Evolutionary conservation across 2,888 invertebrate genomes (phyloP).

Genomic region (Andrena marginata): DNA sequence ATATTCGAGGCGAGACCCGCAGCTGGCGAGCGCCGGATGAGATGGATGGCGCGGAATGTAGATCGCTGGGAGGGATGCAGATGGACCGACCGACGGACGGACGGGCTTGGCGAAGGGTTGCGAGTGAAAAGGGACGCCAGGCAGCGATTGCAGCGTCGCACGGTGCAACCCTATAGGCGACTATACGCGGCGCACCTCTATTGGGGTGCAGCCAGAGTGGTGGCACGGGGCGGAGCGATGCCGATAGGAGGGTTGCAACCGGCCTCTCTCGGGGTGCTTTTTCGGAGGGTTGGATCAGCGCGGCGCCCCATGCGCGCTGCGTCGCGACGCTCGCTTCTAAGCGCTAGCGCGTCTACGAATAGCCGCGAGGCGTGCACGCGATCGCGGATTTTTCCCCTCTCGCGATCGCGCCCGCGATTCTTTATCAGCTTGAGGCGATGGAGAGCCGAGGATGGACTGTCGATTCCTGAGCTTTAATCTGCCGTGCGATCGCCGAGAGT

Average conservation of each 20-base stretch:
- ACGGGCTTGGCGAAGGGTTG: constrained; percentile 62
- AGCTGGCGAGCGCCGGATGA: constrained; percentile 61
- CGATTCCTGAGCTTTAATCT: no score
- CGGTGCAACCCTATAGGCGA: constrained; percentile 72
- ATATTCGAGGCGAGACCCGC: constrained; percentile 62
- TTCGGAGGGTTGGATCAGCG: constrained; percentile 82
- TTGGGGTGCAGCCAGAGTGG: constrained; percentile 74
- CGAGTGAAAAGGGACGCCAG: constrained; percentile 63
- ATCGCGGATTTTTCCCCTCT: constrained; percentile 1
- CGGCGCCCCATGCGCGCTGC: constrained; percentile 76
- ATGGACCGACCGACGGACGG: constrained; percentile 57
- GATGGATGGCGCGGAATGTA: constrained; percentile 66
- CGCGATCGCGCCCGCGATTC: no score
- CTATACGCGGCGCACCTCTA: constrained; percentile 59
- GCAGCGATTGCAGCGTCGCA: constrained; percentile 63
- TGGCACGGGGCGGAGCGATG: constrained; percentile 82
- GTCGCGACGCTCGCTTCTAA: constrained; percentile 17
- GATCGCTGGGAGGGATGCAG: constrained; percentile 65
- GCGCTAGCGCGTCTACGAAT: constrained; percentile 25
- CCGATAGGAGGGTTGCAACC: constrained; percentile 82
- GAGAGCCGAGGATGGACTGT: no score
- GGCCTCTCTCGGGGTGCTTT: constrained; percentile 79
- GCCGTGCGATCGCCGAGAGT: no score
- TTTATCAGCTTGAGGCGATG: no score
- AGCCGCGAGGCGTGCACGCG: constrained; percentile 8